Conservation (phyloP, 2,888 invertebrate species). For the Cryptocephalus moraei region DNA sequence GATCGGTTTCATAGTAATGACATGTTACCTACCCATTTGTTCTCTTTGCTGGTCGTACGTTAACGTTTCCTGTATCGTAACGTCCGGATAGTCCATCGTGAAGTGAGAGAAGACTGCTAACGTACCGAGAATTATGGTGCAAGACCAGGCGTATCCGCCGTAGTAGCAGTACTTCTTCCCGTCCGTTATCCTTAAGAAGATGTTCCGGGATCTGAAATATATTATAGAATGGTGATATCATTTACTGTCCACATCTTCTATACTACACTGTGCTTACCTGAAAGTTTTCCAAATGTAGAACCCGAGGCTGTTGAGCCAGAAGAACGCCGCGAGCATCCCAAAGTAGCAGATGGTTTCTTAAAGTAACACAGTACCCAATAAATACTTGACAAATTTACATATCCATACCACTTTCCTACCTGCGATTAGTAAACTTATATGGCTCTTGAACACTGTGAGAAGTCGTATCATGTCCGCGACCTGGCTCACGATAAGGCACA, state of each 20-base stretch:
- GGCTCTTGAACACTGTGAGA: slow-evolving; percentile 70
- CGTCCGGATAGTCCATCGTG: slow-evolving; percentile 57
- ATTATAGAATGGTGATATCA: no score
- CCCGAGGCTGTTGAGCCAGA: slow-evolving; percentile 78
- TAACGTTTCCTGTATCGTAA: slow-evolving; percentile 39
- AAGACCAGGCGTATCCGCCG: slow-evolving; percentile 70
- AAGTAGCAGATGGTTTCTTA: slow-evolving; percentile 70
- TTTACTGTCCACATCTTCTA: no score
- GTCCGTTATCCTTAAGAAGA: slow-evolving; percentile 75
- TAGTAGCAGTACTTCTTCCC: slow-evolving; percentile 82
- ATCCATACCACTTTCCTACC: slow-evolving; percentile 42
- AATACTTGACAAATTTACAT: no score
- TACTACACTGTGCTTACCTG: slow-evolving; percentile 41
- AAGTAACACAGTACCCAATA: slow-evolving; percentile 19
- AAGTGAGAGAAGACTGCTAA: slow-evolving; percentile 75
- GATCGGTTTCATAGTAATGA: no score
- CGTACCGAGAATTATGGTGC: slow-evolving; percentile 58
- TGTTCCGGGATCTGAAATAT: slow-evolving; percentile 64
- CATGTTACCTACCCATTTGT: slow-evolving; percentile 50
- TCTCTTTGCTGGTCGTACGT: slow-evolving; percentile 53
- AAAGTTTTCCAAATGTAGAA: slow-evolving; percentile 86
- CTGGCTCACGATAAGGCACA: slow-evolving; percentile 68
- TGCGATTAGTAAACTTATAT: slow-evolving; percentile 69
- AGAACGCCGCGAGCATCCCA: slow-evolving; percentile 69
- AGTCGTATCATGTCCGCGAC: slow-evolving; percentile 68